Percentiles rank a stretch among this genome's conserved stretches.
Conservation (phyloP, 1,140 invertebrate genomes). For the Paraescarpia echinospica region DNA sequence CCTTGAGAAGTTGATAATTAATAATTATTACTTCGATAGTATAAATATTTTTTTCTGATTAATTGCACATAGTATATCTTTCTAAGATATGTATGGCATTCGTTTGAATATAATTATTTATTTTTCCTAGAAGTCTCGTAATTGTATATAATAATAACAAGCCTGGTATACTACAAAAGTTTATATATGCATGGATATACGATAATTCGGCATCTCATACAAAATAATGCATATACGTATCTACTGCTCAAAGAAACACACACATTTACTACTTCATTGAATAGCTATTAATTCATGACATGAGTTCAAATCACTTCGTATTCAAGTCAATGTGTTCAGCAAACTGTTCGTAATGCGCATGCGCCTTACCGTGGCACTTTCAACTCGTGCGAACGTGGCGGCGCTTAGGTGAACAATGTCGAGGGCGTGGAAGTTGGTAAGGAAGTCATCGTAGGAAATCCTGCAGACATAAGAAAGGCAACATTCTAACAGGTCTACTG, state of each 20-base stretch:
- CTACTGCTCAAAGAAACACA: background rate
- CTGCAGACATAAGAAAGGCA: background rate
- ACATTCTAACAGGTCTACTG: background rate
- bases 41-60: background rate
- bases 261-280: background rate
- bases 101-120: background rate
- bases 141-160: background rate
- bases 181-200: background rate
- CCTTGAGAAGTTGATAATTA: background rate
- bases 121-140: background rate
- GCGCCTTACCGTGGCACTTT: background rate
- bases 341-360: background rate
- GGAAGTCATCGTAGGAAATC: slow-evolving; percentile 12
- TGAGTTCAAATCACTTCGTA: background rate
- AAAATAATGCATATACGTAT: background rate
- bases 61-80: background rate
- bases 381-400: background rate
- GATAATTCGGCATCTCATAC: background rate
- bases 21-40: background rate
- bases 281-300: background rate
- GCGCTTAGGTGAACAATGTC: slow-evolving; percentile 16
- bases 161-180: background rate
- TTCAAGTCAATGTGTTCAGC: background rate
- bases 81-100: background rate
- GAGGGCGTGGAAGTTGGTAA: background rate